A percentile compares a stretch with the other conserved stretches of the same genome.
Conservation (phyloP, 2,113 vertebrate species). For the Dascyllus trimaculatus region DNA sequence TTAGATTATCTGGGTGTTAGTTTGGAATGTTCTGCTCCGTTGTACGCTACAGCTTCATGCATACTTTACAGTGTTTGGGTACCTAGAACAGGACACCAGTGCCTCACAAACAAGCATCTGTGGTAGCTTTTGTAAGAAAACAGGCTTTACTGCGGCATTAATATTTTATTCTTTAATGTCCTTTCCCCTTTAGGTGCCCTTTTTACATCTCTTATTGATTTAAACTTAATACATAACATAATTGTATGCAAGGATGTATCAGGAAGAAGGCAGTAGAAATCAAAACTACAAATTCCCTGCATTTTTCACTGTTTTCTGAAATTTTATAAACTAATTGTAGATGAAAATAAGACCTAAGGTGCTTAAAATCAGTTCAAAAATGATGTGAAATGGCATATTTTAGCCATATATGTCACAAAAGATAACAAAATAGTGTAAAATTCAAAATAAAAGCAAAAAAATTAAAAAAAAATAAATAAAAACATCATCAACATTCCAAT, state of each 20-base stretch:
- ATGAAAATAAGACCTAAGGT: background rate
- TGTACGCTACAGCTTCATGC: no score
- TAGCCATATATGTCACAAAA: no score
- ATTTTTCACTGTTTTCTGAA: background rate
- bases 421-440: no score
- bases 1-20: no score
- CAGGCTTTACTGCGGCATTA: background rate
- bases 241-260: background rate
- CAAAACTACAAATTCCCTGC: background rate
- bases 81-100: background rate
- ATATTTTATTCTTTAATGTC: background rate
- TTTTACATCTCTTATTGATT: background rate
- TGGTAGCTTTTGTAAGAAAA: slow-evolving; percentile 2
- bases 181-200: background rate
- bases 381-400: no score
- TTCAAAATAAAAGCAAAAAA: no score
- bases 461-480: no score
- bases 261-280: no score
- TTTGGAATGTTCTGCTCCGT: no score
- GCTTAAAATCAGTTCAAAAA: no score
- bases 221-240: background rate
- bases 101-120: slow-evolving; percentile 8
- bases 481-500: no score
- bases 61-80: background rate
- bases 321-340: background rate